A percentile compares a stretch with the other conserved stretches of the same genome.
These are phyloP conservation scores for Itoplectis maculator DNA, from an alignment of 2,888 invertebrate species.

Conservation along the genomic window DNA sequence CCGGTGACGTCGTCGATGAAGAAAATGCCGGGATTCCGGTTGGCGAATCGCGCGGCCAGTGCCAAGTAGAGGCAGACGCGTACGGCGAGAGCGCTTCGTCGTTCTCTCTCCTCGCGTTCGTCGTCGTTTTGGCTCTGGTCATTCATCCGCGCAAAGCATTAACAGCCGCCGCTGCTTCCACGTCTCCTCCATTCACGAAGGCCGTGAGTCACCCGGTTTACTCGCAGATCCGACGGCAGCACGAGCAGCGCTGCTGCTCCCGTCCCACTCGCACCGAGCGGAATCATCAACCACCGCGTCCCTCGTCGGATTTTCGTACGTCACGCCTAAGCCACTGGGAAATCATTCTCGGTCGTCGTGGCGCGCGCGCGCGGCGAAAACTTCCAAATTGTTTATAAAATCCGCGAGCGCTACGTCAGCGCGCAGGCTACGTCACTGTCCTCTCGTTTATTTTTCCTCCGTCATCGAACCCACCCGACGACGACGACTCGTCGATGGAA, in stretches of 20 bases:
- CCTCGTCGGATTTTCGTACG: slow-evolving; percentile 4
- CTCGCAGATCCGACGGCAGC: background rate
- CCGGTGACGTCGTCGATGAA: background rate
- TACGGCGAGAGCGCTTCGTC: no score
- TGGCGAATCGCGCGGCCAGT: background rate
- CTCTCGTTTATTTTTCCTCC: background rate
- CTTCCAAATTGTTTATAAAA: slow-evolving; percentile 41
- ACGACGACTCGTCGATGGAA: background rate
- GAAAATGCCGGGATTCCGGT: slow-evolving; percentile 1
- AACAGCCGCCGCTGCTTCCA: background rate
- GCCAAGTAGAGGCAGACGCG: slow-evolving; percentile 9
- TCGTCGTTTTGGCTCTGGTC: slow-evolving; percentile 1
- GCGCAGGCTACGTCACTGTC: slow-evolving; percentile 31
- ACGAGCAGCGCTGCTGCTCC: background rate
- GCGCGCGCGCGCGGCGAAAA: background rate
- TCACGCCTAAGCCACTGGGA: slow-evolving; percentile 23
- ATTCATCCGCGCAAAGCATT: slow-evolving; percentile 36
- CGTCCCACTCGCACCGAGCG: background rate
- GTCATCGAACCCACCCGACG: background rate
- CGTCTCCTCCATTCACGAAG: slow-evolving; percentile 26
- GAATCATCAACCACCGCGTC: slow-evolving; percentile 7
- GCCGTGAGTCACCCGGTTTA: slow-evolving; percentile 13
- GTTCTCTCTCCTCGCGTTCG: background rate
- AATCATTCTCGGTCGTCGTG: slow-evolving; percentile 12
- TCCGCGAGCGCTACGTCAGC: slow-evolving; percentile 11